A percentile compares a stretch with the other conserved stretches of the same genome.
Evolutionary conservation across 37 sponge, comb jelly and placozoan species (phyloP).

Genomic region (Halisarca cf. caerulea): DNA sequence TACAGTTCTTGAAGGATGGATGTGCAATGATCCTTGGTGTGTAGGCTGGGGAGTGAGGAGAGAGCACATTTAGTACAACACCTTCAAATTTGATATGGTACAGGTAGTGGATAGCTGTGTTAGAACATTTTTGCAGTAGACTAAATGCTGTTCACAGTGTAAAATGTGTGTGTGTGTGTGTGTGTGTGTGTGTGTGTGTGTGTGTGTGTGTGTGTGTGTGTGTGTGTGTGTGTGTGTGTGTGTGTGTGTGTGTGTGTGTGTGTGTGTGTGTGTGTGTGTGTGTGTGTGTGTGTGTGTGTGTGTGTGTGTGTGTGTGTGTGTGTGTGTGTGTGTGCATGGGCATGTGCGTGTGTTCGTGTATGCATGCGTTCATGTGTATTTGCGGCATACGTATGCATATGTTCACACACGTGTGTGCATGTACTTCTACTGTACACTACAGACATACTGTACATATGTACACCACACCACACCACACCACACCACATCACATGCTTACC

Average conservation of each 20-base stretch:
- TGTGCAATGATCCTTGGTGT: constrained; percentile 90
- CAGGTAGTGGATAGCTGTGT: no score
- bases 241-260: no score
- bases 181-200: no score
- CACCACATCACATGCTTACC: constrained; percentile 42
- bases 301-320: constrained; percentile 25
- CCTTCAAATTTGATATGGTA: no score
- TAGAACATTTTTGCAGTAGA: no score
- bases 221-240: no score
- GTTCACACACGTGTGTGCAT: background rate
- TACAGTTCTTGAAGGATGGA: constrained; percentile 85
- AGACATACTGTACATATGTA: no score
- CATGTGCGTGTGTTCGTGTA: background rate
- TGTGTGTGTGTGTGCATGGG: constrained; percentile 7
- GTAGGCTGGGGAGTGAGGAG: constrained; percentile 38
- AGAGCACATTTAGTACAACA: background rate
- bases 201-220: no score
- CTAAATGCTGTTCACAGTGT: no score
- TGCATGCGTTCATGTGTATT: background rate
- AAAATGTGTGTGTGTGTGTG: no score
- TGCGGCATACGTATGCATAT: background rate
- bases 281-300: constrained; percentile 2
- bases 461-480: background rate
- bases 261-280: constrained; percentile 1
- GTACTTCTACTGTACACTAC: no score